Conservation (phyloP, 2,797 vertebrate genomes). For the Thaleichthys pacificus region DNA sequence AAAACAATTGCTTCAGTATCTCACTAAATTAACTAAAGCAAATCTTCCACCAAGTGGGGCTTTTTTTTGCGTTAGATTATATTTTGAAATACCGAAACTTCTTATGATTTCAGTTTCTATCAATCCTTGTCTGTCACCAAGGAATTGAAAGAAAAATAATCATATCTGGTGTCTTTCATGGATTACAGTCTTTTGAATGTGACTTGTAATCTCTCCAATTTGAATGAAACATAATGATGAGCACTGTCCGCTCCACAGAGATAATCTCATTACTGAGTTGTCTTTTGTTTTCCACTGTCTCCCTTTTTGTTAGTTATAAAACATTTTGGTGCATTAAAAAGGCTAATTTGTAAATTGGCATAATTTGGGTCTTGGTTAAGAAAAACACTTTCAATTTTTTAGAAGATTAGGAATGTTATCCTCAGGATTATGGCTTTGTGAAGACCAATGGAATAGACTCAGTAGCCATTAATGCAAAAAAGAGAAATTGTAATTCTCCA, state of each 20-base stretch:
- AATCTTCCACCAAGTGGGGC: conserved; percentile 64
- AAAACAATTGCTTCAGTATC: not conserved
- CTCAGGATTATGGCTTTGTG: conserved; percentile 73
- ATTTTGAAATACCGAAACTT: conserved; percentile 61
- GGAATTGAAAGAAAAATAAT: conserved; percentile 71
- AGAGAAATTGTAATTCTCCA: conserved; percentile 66
- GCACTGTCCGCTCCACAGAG: conserved; percentile 66
- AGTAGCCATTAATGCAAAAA: conserved; percentile 74
- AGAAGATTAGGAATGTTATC: conserved; percentile 79
- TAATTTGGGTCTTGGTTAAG: conserved; percentile 77
- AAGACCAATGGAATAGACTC: conserved; percentile 73
- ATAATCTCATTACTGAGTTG: conserved; percentile 78
- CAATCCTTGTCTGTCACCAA: conserved; percentile 64
- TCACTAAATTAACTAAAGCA: not conserved
- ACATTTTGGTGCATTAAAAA: conserved; percentile 76
- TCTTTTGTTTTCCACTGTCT: conserved; percentile 75
- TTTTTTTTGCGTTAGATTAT: conserved; percentile 64
- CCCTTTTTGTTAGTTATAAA: conserved; percentile 77
- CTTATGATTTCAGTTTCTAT: conserved; percentile 66
- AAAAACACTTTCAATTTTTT: conserved; percentile 69
- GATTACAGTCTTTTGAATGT: conserved; percentile 75
- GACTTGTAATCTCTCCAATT: conserved; percentile 73
- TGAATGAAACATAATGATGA: conserved; percentile 73
- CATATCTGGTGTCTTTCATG: conserved; percentile 74
- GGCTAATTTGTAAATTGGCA: conserved; percentile 71